Conservation (phyloP, 2,888 invertebrate genomes). For the Dermolepida albohirtum region DNA sequence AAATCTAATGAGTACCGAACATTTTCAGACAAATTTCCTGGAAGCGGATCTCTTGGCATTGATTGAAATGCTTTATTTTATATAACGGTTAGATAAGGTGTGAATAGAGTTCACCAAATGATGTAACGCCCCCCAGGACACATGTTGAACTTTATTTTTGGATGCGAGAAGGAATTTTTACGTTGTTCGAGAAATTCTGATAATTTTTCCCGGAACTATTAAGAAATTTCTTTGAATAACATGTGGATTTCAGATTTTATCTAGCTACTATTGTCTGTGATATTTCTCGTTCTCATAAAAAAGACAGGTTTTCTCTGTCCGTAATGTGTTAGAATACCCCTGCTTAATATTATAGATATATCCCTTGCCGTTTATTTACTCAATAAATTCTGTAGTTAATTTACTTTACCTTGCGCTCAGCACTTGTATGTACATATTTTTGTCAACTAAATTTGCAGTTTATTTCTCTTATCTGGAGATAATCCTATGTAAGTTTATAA, state of each 20-base stretch:
- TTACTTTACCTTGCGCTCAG: no score
- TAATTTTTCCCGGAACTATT: constrained; percentile 46
- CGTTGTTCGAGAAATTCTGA: constrained; percentile 30
- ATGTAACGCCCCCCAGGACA: constrained; percentile 18
- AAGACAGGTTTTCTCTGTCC: no score
- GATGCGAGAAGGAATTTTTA: constrained; percentile 10
- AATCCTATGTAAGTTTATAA: no score
- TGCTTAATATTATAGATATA: no score
- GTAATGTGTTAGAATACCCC: no score
- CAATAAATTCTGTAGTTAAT: no score
- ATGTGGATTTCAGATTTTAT: not conserved
- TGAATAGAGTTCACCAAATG: constrained; percentile 27
- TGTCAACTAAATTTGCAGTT: no score
- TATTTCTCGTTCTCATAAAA: no score
- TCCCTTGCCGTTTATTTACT: no score
- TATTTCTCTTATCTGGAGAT: no score
- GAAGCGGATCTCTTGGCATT: constrained; percentile 49
- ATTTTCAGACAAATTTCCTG: constrained; percentile 53
- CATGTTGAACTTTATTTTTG: not conserved
- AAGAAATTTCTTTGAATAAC: constrained; percentile 41
- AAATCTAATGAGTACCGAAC: constrained; percentile 52
- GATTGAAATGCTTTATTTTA: constrained; percentile 50
- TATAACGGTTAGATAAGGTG: constrained; percentile 45
- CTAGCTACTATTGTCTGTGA: no score
- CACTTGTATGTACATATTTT: no score